Evolutionary conservation across 2,113 vertebrate genomes (phyloP), one percentile per base, ranked within the genome.

Genomic region (Emberiza fucata): DNA sequence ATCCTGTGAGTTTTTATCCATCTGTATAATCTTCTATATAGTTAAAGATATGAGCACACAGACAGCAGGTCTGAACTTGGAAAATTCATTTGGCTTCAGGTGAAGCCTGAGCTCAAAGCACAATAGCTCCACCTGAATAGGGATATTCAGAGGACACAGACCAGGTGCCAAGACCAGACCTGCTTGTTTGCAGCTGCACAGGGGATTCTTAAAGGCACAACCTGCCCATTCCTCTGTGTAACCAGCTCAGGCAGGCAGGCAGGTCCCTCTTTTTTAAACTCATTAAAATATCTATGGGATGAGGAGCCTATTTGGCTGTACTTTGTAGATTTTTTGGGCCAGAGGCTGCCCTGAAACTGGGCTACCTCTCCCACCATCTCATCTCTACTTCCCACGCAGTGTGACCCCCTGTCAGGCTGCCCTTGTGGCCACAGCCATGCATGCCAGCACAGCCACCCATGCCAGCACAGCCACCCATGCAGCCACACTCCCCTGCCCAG

Each of bases 111-210:
- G 66, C 53, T 95, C 28, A 57, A 89, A 73, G 48, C 70, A 89
- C 65, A 86, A 83, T 39, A 81, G 24, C 28, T 65, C 7, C 70
- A 40, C 45, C 24, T 94, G 92, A 91, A 96, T 53, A 35, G 81
- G 29, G 73, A 54, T 66, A 95, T 94, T 92, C 88, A 91, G 86
- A 84, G 66, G 61, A 68, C 14, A 35, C 39, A 56, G 53, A 61
- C 7, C 79, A 81, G 51, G 70, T 91, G 89, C 94, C 93, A 95
- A 88, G 66, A 76, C 44, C 63, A 87, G 50, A 61, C 45, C 81
- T 53, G 51, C 39, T 64, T 31, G 6, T 70, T 59, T n/a, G 51
- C 37, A 54, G 48, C 19, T 18, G 25, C 57, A 24, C 45, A 44
- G 37, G 59, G 24, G 14, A 47, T 65, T 89, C 65, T 87, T 89